Conservation (phyloP, 2,113 vertebrate species). For the Micromys minutus region DNA sequence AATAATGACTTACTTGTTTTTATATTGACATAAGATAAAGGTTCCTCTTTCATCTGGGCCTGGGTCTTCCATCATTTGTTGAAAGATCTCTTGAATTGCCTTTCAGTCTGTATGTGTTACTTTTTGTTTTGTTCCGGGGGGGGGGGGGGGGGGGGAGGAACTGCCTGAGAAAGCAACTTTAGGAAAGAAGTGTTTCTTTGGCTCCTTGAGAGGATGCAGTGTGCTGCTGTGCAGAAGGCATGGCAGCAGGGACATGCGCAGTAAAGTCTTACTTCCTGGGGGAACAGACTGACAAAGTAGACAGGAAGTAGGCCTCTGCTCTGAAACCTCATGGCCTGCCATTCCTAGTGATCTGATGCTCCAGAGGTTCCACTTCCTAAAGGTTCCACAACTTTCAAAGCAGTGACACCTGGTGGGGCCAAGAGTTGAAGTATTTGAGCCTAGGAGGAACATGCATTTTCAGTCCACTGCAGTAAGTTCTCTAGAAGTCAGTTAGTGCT, state of each 20-base stretch:
- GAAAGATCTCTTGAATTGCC: constrained; percentile 3
- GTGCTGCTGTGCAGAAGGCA: background rate
- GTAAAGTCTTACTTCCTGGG: background rate
- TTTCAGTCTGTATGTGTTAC: background rate
- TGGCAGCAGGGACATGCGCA: background rate
- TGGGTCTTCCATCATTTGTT: background rate
- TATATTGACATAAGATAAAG: background rate
- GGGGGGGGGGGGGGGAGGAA: no score
- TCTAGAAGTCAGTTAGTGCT: background rate
- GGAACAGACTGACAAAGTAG: background rate
- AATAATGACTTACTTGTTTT: background rate
- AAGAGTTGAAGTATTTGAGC: background rate
- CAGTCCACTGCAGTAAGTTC: background rate
- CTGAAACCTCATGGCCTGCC: background rate
- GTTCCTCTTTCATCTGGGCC: background rate
- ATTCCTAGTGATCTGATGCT: background rate
- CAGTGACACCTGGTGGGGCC: background rate
- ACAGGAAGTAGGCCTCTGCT: background rate
- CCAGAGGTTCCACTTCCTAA: background rate
- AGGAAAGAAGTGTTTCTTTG: background rate
- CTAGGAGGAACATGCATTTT: background rate
- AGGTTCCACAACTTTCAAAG: background rate
- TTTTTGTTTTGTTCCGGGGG: background rate
- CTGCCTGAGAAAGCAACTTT: no score
- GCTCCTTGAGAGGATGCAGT: background rate